phyloP scores from a whole-genome alignment of 2,888 invertebrate species.

The Lasioglossum zephyrum region DNA sequence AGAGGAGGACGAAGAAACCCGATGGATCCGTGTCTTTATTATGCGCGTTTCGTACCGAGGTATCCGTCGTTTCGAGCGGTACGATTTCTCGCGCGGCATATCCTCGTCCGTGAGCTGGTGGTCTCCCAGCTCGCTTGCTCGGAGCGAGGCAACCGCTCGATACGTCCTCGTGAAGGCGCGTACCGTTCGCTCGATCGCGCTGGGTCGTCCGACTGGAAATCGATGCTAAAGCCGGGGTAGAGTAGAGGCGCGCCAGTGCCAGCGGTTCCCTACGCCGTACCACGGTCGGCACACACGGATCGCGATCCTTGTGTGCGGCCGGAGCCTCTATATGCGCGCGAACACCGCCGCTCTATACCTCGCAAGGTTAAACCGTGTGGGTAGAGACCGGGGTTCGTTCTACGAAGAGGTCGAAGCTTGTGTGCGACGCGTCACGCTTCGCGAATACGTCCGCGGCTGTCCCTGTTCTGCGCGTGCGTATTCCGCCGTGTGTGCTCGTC shows the following conservation, averaged over 20 bases:
- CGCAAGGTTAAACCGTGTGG: constrained; percentile 42
- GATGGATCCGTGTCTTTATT: constrained; percentile 66
- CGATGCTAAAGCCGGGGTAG: constrained; percentile 79
- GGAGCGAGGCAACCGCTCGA: constrained; percentile 51
- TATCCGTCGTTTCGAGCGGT: constrained; percentile 51
- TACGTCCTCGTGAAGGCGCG: constrained; percentile 64
- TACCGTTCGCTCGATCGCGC: constrained; percentile 74
- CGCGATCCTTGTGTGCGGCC: constrained; percentile 22
- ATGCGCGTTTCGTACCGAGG: constrained; percentile 61
- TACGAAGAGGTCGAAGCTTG: constrained; percentile 21
- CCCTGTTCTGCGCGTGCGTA: constrained; percentile 11
- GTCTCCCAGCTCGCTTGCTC: constrained; percentile 32
- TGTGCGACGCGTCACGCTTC: constrained; percentile 53
- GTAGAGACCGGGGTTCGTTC: constrained; percentile 35
- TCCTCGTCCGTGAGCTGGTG: constrained; percentile 43
- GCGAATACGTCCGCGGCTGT: constrained; percentile 3
- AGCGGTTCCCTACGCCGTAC: constrained; percentile 62
- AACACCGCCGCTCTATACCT: constrained; percentile 30
- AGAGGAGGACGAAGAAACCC: constrained; percentile 26
- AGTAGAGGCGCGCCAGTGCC: constrained; percentile 72
- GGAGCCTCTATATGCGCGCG: constrained; percentile 1
- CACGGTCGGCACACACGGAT: constrained; percentile 55
- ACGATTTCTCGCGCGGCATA: constrained; percentile 59
- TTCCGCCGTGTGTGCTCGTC: background rate
- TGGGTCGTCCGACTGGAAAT: constrained; percentile 82